A percentile compares a stretch with the other conserved stretches of the same genome.
phyloP scores from a whole-genome alignment of 2,113 vertebrate species.

The Caranx ignobilis region DNA sequence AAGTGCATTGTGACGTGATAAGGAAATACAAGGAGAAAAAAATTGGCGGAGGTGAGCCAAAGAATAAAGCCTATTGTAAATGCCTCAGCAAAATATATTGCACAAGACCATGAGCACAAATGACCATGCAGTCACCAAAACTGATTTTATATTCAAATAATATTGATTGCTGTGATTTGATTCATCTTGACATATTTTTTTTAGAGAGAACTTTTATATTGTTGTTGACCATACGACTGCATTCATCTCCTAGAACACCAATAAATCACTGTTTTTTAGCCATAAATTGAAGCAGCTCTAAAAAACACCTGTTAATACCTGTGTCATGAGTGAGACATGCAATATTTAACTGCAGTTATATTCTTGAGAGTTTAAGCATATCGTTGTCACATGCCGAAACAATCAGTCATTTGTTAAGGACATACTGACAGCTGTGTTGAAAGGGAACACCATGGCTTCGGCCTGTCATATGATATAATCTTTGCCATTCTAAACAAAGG shows the following conservation, averaged over 20 bases:
- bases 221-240: neutral
- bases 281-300: neutral
- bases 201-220: slow-evolving; percentile 1
- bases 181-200: neutral
- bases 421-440: slow-evolving; percentile 7
- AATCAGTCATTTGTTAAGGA: neutral
- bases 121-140: slow-evolving; percentile 3
- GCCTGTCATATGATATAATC: slow-evolving; percentile 9
- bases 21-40: neutral
- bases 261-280: neutral
- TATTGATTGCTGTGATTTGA: neutral
- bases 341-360: neutral
- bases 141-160: neutral
- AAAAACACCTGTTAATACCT: neutral
- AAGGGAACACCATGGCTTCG: neutral
- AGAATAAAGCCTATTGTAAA: neutral
- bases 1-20: neutral
- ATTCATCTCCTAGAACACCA: neutral
- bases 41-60: neutral
- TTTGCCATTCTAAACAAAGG: slow-evolving; percentile 21
- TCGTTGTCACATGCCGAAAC: neutral
- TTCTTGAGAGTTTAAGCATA: neutral
- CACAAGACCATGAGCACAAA: neutral
- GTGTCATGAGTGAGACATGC: neutral
- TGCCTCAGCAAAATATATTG: neutral